These are phyloP conservation scores for Cantharis lateralis DNA, from an alignment of 2,888 invertebrate genomes.

Conservation along the genomic window DNA sequence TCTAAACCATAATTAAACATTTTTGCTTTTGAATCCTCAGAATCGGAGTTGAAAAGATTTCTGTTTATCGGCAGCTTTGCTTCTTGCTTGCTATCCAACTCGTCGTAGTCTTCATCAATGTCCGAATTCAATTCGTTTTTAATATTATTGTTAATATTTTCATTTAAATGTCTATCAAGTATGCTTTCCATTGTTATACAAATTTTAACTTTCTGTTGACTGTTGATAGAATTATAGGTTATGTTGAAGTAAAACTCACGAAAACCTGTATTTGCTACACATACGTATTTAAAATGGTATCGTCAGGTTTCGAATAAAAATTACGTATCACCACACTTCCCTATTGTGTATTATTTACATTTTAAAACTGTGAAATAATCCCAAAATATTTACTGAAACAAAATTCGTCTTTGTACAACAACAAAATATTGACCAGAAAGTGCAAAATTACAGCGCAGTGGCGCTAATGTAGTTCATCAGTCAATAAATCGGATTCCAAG, in stretches of 20 bases:
- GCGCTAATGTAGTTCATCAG: conserved; percentile 47
- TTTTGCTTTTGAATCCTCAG: neutral
- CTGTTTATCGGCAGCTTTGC: conserved; percentile 45
- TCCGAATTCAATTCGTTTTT: conserved; percentile 50
- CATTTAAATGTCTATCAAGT: conserved; percentile 19
- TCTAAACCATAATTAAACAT: neutral
- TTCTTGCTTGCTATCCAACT: conserved; percentile 45
- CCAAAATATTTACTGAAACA: neutral
- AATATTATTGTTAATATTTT: conserved; percentile 48
- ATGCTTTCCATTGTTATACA: conserved; percentile 14
- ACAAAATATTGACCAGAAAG: neutral
- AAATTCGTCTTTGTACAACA: neutral
- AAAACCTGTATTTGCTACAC: neutral
- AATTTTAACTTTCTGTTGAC: neutral
- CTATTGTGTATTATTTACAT: neutral
- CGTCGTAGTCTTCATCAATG: conserved; percentile 47
- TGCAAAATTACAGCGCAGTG: conserved; percentile 11
- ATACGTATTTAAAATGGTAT: neutral
- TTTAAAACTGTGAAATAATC: neutral
- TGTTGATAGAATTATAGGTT: neutral
- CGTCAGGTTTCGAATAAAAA: neutral
- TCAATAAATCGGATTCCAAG: conserved; percentile 51
- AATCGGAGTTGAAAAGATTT: conserved; percentile 39
- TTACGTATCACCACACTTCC: neutral
- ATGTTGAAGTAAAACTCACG: neutral